Percentiles rank a stretch among this genome's conserved stretches.
Conservation (phyloP, 2,888 invertebrate species). For the Sarcophaga caerulescens region DNA sequence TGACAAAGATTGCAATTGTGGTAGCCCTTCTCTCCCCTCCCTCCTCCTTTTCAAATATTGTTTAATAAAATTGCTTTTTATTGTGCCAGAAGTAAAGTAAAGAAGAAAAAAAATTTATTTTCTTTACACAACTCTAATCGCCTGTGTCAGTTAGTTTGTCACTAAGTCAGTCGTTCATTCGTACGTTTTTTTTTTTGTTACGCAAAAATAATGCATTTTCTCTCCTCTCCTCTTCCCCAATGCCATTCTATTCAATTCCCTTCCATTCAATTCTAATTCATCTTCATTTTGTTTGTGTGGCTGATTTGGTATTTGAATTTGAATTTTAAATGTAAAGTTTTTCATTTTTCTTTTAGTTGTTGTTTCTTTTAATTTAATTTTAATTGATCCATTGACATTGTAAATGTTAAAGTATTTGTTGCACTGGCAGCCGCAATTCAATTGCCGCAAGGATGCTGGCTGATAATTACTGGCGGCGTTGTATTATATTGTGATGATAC, state of each 20-base stretch:
- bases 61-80: slow-evolving; percentile 60
- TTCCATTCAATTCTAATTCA: slow-evolving; percentile 61
- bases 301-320: not conserved
- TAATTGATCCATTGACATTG: slow-evolving; percentile 68
- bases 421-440: not conserved
- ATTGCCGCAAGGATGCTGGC: slow-evolving; percentile 17
- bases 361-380: slow-evolving; percentile 66
- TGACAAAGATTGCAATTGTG: too few species aligned
- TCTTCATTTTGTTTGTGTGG: slow-evolving; percentile 56
- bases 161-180: slow-evolving; percentile 8
- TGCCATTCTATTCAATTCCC: not conserved
- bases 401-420: slow-evolving; percentile 11
- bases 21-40: too few species aligned
- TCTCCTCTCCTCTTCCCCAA: not conserved
- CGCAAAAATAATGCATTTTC: not conserved
- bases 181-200: not conserved
- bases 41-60: slow-evolving; percentile 24
- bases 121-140: not conserved
- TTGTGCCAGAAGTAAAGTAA: slow-evolving; percentile 48
- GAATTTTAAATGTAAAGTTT: slow-evolving; percentile 25
- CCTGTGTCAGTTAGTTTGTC: not conserved
- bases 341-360: not conserved
- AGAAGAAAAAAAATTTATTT: not conserved
- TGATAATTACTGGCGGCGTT: not conserved
- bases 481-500: not conserved